Conservation (phyloP, 2,113 vertebrate genomes). For the Oceanodroma tethys region DNA sequence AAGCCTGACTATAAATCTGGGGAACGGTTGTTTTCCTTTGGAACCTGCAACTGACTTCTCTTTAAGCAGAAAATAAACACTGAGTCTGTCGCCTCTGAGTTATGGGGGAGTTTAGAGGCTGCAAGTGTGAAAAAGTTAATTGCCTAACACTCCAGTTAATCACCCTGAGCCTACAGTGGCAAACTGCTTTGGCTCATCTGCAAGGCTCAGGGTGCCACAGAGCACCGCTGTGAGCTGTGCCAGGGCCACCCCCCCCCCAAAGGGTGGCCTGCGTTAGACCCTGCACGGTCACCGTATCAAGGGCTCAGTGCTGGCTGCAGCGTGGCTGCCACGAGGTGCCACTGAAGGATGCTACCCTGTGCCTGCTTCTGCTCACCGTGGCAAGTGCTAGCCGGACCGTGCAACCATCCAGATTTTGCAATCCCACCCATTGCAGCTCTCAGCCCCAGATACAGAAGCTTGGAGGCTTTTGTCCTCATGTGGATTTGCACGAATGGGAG, state of each 20-base stretch:
- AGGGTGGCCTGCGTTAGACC: neutral
- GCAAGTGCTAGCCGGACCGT: accelerated
- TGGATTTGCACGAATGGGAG: neutral
- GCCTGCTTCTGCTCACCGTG: neutral
- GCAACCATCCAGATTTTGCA: neutral
- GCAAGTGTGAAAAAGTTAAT: constrained; percentile 49
- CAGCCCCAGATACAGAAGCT: neutral
- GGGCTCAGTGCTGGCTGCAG: neutral
- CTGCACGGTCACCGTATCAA: accelerated
- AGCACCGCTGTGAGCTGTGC: neutral
- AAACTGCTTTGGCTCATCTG: neutral
- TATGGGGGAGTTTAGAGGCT: neutral
- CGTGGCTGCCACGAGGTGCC: neutral
- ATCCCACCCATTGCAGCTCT: neutral
- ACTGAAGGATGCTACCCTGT: neutral
- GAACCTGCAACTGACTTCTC: neutral
- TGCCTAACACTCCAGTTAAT: constrained; percentile 19
- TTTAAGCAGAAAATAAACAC: neutral
- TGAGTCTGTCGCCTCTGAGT: constrained; percentile 11
- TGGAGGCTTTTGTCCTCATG: neutral
- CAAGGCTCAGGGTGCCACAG: neutral
- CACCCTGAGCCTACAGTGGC: neutral
- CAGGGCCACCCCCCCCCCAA: neutral
- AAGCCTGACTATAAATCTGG: neutral
- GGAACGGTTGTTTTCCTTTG: neutral